Evolutionary conservation across 1,140 invertebrate genomes (phyloP), one percentile per base, ranked within the genome.

Genomic region (Caenorhabditis remanei): DNA sequence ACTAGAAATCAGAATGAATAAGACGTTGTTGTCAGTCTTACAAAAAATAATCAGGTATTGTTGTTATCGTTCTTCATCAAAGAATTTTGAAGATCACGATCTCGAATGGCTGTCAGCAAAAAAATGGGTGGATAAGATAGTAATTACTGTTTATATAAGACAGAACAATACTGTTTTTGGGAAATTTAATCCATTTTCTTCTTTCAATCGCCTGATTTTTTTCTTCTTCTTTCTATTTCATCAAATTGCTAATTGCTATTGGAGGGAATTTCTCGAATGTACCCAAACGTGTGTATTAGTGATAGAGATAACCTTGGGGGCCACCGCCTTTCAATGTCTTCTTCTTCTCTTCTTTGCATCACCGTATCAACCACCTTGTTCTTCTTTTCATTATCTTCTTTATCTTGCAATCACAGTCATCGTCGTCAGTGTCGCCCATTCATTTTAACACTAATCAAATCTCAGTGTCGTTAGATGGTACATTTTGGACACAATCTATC

Each of bases 361-460:
- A 50, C 71, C 71, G 71, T 79, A 79, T 79, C 71, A 79, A 79
- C 71, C 71, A 50, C 71, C 43, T 79, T 79, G 32, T 79, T 79
- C 71, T 79, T 53, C 71, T 19, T 71, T 71, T 46, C 65, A 48
- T 71, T 71, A 46, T 48, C 71, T 43, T 79, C 46, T 79, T 79
- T 21, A 50, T 79, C 71, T 48, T 32, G 46, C 71, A 79, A 79
- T 79, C 71, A 53, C 71, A 79, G 32, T 79, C 71, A 32, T 40
- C 21, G 63, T 67, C 32, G 63, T 32, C 32, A 32, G 32, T 71
- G 14, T n/a, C 55, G 43, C 71, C 46, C 71, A 79, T 79, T 79
- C 71, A 79, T 79, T 50, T 79, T 19, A 48, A 24, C 71, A 79
- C 71, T 50, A 79, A 79, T 79, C 71, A 50, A 79, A 79, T 79